phyloP scores from a whole-genome alignment of 2,113 vertebrate species.

The Panthera uncia region DNA sequence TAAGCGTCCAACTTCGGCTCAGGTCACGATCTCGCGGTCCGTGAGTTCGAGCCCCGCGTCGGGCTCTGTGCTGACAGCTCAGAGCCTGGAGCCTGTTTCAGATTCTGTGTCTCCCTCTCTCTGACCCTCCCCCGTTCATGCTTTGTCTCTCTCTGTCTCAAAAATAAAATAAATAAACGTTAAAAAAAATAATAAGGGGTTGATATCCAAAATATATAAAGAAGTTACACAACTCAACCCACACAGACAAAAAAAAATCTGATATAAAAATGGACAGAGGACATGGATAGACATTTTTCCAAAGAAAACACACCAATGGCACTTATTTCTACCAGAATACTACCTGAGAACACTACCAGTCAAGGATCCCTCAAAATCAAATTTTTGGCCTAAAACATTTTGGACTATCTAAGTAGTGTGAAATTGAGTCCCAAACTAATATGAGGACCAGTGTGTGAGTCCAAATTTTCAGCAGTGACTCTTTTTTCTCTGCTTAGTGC shows the following conservation, averaged over 20 bases:
- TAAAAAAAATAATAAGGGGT: neutral
- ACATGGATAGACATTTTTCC: neutral
- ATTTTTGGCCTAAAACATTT: neutral
- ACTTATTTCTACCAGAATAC: neutral
- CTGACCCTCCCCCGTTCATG: no score
- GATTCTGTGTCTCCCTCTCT: no score
- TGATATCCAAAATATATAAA: neutral
- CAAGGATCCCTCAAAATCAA: neutral
- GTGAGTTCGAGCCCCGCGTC: no score
- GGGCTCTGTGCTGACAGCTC: no score
- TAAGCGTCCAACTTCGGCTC: no score
- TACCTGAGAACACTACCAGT: neutral
- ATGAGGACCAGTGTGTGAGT: neutral
- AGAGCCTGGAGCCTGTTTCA: no score
- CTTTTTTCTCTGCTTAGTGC: neutral
- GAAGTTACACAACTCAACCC: neutral
- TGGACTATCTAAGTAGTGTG: neutral
- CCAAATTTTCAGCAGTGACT: neutral
- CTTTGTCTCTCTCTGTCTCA: no score
- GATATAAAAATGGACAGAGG: neutral
- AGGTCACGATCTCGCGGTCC: no score
- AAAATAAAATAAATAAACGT: no score
- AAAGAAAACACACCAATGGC: neutral
- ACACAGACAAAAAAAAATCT: neutral
- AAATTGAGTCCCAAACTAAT: neutral